Evolutionary conservation across 2,797 vertebrate genomes (phyloP), one percentile per base, ranked within the genome.

Genomic region (Rousettus madagascariensis): DNA sequence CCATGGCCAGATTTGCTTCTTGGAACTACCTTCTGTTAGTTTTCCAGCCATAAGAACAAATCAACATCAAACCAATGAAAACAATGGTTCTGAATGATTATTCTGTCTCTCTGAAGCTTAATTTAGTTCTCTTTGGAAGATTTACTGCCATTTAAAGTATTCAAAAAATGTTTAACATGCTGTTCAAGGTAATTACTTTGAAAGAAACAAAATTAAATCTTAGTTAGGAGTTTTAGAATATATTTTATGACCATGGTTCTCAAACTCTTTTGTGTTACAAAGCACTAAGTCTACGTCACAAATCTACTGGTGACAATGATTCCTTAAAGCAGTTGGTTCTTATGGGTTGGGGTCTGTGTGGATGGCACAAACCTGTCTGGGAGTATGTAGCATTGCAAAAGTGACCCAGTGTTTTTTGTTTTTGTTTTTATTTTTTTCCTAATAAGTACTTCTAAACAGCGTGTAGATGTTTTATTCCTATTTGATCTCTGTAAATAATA

Each of bases 171-270:
- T 77, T 28, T 68, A 53, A 13, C 28, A 36, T 30, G 43, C 61
- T 75, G 30, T 87, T 86, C 82, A 93, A 89, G 2, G 30, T 55
- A 36, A 72, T 63, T 90, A 66, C 43, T 85, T 82, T 66, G 71
- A 94, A 91, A 88, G 72, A 87, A 92, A 95, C 46, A 89, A 59
- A 69, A 95, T 69, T 75, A 49, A 88, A 91, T 80, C 59, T 38
- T 20, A 53, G 38, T 5, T 84, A 46, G 20, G 10, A 79, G 36
- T 61, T 61, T 36, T 85, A 77, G 49, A 88, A 71, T 61, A 10
- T 38, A 16, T 72, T 86, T 95, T 63, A 77, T 91, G 55, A 49
- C 36, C 36, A 33, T 30, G 6, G 22, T 55, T 93, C 79, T 78
- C 53, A 53, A 72, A 55, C 19, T 55, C 71, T 8, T 79, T 78